Percentiles rank a stretch among this genome's conserved stretches.
Conservation (phyloP, 2,113 vertebrate genomes). For the Entelurus aequoreus region DNA sequence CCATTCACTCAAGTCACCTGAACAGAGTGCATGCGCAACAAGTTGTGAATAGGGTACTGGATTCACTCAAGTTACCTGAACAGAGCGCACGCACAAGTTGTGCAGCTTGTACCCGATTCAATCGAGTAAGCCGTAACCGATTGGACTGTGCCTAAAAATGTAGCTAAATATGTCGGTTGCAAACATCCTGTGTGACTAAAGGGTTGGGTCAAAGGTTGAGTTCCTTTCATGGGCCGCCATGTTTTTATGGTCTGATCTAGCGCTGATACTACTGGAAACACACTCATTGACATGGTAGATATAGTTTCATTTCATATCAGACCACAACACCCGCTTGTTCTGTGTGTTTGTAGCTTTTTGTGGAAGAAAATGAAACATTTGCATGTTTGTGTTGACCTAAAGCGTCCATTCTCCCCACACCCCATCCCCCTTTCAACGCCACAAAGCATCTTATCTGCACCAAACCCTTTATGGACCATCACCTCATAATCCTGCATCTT, state of each 20-base stretch:
- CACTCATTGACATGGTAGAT: not conserved
- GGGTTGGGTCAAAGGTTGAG: slow-evolving; percentile 57
- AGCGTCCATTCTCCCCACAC: slow-evolving; percentile 5
- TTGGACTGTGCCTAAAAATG: too few relatives aligned
- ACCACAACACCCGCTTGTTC: not conserved
- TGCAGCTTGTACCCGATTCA: too few relatives aligned
- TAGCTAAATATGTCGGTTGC: slow-evolving; percentile 11
- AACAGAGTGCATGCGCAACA: too few relatives aligned
- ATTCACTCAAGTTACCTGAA: too few relatives aligned
- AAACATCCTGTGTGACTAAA: slow-evolving; percentile 50
- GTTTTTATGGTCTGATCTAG: slow-evolving; percentile 52
- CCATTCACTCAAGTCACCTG: too few relatives aligned
- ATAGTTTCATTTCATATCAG: not conserved
- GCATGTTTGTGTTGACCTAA: slow-evolving; percentile 13
- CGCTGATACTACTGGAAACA: slow-evolving; percentile 20
- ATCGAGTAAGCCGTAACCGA: too few relatives aligned
- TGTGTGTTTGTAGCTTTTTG: not conserved
- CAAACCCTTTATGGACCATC: slow-evolving; percentile 71
- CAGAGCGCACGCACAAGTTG: too few relatives aligned
- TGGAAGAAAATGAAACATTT: not conserved
- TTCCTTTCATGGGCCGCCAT: slow-evolving; percentile 57
- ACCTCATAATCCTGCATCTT: slow-evolving; percentile 70
- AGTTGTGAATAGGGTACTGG: too few relatives aligned
- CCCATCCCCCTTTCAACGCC: slow-evolving; percentile 16
- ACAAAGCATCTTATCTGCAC: slow-evolving; percentile 62